Conservation (phyloP, 1,140 invertebrate species). For the Eriocheir sinensis region DNA sequence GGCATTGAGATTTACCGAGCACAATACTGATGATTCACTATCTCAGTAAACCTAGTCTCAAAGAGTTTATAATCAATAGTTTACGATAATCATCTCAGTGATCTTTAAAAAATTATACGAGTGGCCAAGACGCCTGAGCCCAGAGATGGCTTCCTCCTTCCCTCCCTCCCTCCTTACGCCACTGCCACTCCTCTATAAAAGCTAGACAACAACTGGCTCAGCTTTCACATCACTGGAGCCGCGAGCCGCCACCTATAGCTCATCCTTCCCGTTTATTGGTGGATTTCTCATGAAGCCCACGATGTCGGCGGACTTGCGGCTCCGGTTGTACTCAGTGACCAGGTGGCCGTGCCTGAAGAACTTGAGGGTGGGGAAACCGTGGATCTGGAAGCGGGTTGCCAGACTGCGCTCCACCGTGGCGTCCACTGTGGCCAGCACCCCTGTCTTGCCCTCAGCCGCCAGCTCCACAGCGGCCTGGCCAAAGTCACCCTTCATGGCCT, state of each 20-base stretch:
- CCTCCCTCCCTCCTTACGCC: neutral
- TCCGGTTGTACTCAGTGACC: slow-evolving; percentile 82
- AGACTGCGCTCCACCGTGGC: slow-evolving; percentile 80
- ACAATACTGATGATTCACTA: neutral
- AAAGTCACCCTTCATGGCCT: slow-evolving; percentile 84
- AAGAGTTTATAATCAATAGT: neutral
- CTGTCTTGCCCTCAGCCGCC: slow-evolving; percentile 82
- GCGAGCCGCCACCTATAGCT: slow-evolving; percentile 59
- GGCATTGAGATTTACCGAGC: neutral
- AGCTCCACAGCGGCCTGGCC: slow-evolving; percentile 83
- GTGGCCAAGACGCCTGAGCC: neutral
- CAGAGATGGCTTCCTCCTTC: neutral
- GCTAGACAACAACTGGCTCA: neutral
- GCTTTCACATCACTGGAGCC: neutral
- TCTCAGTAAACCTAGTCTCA: neutral
- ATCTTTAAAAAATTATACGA: neutral
- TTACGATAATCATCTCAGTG: neutral
- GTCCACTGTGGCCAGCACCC: slow-evolving; percentile 81
- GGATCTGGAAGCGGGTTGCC: slow-evolving; percentile 79
- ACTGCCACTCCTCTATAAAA: neutral
- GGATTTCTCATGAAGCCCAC: slow-evolving; percentile 75
- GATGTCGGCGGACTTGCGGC: slow-evolving; percentile 83
- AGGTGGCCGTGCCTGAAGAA: slow-evolving; percentile 82
- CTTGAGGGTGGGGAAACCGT: slow-evolving; percentile 81
- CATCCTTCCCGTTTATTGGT: slow-evolving; percentile 67